phyloP scores from a whole-genome alignment of 2,113 vertebrate species.

The Mesoclemmys tuberculata region DNA sequence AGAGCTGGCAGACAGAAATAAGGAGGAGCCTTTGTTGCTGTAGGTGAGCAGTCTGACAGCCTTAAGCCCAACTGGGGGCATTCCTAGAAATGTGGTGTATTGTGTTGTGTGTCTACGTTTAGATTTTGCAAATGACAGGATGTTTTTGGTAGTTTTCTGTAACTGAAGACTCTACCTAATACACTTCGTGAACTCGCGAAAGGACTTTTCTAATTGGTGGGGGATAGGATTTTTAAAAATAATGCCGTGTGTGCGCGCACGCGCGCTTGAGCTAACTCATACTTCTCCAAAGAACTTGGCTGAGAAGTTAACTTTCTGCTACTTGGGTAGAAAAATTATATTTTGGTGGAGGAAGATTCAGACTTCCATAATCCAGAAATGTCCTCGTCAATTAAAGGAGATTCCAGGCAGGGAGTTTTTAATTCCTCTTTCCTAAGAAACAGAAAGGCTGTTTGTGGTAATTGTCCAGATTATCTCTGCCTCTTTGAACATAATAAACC shows the following conservation, averaged over 20 bases:
- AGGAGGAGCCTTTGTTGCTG: conserved; percentile 61
- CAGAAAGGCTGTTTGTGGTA: conserved; percentile 34
- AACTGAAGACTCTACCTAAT: not conserved
- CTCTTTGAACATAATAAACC: conserved; percentile 16
- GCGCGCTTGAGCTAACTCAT: not conserved
- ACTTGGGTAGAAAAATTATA: conserved; percentile 25
- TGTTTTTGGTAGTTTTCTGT: conserved; percentile 43
- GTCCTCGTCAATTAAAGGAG: not conserved
- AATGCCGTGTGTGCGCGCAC: not conserved
- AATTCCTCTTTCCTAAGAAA: not conserved
- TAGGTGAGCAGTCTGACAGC: conserved; percentile 61
- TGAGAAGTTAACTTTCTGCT: conserved; percentile 48
- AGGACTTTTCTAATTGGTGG: conserved; percentile 24
- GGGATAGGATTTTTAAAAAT: conserved; percentile 2
- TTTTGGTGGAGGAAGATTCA: not conserved
- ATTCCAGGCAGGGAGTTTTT: conserved; percentile 10
- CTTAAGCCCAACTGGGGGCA: conserved; percentile 70
- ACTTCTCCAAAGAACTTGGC: conserved; percentile 55
- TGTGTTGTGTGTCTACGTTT: conserved; percentile 6
- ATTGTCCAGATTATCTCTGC: conserved; percentile 39
- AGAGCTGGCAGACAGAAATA: conserved; percentile 22
- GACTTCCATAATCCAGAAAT: not conserved
- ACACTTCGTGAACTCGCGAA: not conserved
- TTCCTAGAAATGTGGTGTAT: not conserved
- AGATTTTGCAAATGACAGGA: conserved; percentile 37